Base-by-base conservation (phyloP, 2,888 invertebrate genomes). In the Altica lythri region DNA sequence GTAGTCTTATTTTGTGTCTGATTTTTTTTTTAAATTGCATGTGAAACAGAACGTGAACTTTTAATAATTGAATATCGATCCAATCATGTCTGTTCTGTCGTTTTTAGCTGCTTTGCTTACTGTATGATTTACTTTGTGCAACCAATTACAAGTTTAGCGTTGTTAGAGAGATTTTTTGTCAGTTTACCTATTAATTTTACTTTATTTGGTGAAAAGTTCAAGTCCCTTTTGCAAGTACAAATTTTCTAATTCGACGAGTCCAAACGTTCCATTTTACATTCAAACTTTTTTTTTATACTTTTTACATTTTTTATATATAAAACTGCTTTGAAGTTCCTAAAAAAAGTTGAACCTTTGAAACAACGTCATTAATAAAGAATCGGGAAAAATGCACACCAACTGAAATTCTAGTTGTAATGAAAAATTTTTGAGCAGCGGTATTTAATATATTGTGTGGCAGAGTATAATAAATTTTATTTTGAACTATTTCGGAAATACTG, bases 111-210 rank as follows among this genome's bases (percentile, higher is more conserved):
- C 65, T 66, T 63, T 64, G 64, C 65, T 66, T 63, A 65, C 66
- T 64, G 60, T 68, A 67, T 66, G 66, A 70, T 71, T 71, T 68
- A 69, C 68, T 71, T 70, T 69, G 70, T 70, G 68, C 67, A 69
- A 64, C 66, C 68, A 69, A 69, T 71, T 72, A 71, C 68, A 68
- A 69, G 64, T 66, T 68, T 65, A 65, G 62, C 66, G 65, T 50
- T 59, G 65, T 63, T 63, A 57, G 60, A 59, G 57, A 50, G 40
- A 61, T 68, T 64, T 52, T 60, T 62, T 57, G 53, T 48, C 53
- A 59, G 51, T 55, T 55, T 54, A 53, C 53, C 59, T 57, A 62
- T 59, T 57, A 59, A 60, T 59, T 62, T 62, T 59, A 53, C 58
- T 53, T 55, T 55, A 58, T 60, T 56, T 58, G 47, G 53, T 54